phyloP scores from a whole-genome alignment of 2,113 vertebrate genomes.

The Leuciscus idus region DNA sequence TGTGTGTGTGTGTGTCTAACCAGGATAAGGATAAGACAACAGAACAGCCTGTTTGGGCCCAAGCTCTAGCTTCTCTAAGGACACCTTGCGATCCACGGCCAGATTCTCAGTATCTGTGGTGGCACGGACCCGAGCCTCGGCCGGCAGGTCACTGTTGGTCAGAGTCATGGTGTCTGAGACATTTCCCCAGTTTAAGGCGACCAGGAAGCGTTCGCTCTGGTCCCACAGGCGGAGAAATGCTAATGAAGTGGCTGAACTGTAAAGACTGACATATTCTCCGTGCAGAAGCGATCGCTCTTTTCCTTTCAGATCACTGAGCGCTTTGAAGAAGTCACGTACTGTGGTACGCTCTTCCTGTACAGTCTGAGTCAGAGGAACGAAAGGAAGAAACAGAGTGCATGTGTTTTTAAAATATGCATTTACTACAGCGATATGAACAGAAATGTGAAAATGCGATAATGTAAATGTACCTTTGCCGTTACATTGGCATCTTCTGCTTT shows the following conservation, averaged over 20 bases:
- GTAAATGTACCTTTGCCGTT: constrained; percentile 51
- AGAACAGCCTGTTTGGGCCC: constrained; percentile 72
- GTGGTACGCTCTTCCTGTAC: constrained; percentile 51
- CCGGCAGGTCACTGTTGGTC: constrained; percentile 61
- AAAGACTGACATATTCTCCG: constrained; percentile 73
- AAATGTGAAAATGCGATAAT: background rate
- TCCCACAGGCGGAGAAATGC: constrained; percentile 85
- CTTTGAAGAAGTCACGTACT: constrained; percentile 73
- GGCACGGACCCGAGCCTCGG: constrained; percentile 64
- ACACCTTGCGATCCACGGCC: constrained; percentile 50
- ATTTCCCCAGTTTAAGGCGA: constrained; percentile 77
- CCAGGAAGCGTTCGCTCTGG: constrained; percentile 85
- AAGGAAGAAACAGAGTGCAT: background rate
- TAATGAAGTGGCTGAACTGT: constrained; percentile 53
- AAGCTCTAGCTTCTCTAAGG: constrained; percentile 67
- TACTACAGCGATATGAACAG: background rate
- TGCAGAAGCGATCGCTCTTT: constrained; percentile 87
- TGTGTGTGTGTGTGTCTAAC: constrained; percentile 12
- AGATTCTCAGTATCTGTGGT: constrained; percentile 63
- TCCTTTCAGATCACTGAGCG: constrained; percentile 78
- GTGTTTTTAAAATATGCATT: background rate
- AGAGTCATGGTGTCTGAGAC: fast-evolving
- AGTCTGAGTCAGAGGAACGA: background rate
- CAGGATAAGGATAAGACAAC: constrained; percentile 75
- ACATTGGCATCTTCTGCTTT: constrained; percentile 38